Evolutionary conservation across 2,113 vertebrate genomes (phyloP).

Genomic region (Oplegnathus fasciatus): DNA sequence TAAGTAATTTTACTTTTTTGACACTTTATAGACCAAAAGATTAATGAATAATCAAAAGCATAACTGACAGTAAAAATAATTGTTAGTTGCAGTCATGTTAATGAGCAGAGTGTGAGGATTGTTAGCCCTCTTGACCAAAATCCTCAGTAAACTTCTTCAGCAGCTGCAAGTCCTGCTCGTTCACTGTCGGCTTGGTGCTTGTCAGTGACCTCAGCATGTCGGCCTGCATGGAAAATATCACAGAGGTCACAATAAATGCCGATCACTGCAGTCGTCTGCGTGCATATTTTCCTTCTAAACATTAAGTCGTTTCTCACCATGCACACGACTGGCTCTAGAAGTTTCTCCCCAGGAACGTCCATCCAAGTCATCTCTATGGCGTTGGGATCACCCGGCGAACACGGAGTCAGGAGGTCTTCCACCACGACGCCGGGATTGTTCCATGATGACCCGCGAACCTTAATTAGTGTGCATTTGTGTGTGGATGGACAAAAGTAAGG

Average conservation of each 20-base stretch:
- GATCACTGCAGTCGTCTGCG: background rate
- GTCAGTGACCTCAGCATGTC: constrained; percentile 91
- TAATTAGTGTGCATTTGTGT: background rate
- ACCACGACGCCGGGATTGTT: constrained; percentile 81
- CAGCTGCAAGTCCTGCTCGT: constrained; percentile 92
- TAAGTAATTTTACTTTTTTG: background rate
- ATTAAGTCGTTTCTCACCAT: constrained; percentile 85
- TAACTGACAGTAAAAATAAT: constrained; percentile 4
- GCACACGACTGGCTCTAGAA: constrained; percentile 90
- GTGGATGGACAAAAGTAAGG: background rate
- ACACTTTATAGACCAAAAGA: background rate
- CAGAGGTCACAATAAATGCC: background rate
- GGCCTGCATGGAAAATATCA: constrained; percentile 68
- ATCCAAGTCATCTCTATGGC: constrained; percentile 93
- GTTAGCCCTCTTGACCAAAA: constrained; percentile 96
- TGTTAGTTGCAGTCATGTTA: background rate
- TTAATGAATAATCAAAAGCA: background rate
- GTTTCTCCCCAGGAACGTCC: constrained; percentile 91
- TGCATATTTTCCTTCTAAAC: background rate
- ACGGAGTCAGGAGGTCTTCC: constrained; percentile 92
- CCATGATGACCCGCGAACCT: constrained; percentile 86
- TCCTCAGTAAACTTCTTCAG: constrained; percentile 95
- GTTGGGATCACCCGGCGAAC: constrained; percentile 90
- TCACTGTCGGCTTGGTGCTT: constrained; percentile 93
- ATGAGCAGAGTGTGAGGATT: constrained; percentile 10